Evolutionary conservation across 2,888 invertebrate genomes (phyloP).

Genomic region (Drosophila robusta): DNA sequence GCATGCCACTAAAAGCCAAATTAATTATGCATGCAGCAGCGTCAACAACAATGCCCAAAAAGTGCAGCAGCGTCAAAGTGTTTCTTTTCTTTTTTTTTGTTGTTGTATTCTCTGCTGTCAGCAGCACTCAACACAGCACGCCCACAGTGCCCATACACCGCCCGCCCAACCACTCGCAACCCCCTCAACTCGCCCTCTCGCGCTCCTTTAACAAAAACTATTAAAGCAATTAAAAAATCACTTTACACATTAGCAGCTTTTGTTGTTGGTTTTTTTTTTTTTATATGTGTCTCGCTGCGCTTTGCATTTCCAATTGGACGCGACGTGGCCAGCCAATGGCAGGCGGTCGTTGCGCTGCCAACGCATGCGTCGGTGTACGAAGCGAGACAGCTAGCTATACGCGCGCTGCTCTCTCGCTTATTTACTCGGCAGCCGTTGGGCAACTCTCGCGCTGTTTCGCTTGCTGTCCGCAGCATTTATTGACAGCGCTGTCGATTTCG

Average conservation of each 20-base stretch:
- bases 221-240: constrained; percentile 75
- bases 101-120: constrained; percentile 42
- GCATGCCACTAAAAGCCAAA: constrained; percentile 74
- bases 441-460: constrained; percentile 27
- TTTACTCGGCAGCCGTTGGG: constrained; percentile 50
- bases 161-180: not conserved
- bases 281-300: constrained; percentile 9
- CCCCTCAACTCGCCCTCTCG: constrained; percentile 9
- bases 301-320: constrained; percentile 43
- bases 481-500: constrained; percentile 55
- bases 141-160: constrained; percentile 8
- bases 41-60: constrained; percentile 36
- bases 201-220: constrained; percentile 52
- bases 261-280: constrained; percentile 8
- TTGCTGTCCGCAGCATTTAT: constrained; percentile 23
- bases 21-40: constrained; percentile 79
- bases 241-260: constrained; percentile 68
- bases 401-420: constrained; percentile 41
- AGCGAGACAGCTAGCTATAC: constrained; percentile 36
- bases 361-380: constrained; percentile 61
- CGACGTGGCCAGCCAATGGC: constrained; percentile 31
- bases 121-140: constrained; percentile 41
- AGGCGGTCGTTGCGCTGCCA: constrained; percentile 29
- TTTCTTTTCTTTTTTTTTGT: constrained; percentile 6
- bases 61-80: constrained; percentile 38